These are phyloP conservation scores for Sorex araneus DNA, from an alignment of 2,113 vertebrate genomes.

Conservation along the genomic window DNA sequence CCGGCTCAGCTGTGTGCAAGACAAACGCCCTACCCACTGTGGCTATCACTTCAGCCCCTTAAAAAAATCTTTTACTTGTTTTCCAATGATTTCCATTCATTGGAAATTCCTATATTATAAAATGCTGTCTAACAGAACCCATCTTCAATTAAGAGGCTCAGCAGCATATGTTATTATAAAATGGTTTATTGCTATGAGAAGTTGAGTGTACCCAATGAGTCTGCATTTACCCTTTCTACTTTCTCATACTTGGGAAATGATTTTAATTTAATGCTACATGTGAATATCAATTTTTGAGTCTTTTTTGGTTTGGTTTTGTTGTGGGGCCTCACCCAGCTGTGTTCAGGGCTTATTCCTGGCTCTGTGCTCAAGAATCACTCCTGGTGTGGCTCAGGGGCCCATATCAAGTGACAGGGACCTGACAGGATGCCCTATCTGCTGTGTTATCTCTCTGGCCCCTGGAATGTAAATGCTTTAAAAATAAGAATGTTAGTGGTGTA, in stretches of 20 bases:
- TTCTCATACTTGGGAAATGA: conserved; percentile 2
- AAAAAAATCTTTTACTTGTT: not conserved
- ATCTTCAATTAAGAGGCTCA: not conserved
- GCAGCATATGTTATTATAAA: not conserved
- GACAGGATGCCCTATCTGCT: too few relatives aligned
- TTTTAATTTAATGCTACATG: not conserved
- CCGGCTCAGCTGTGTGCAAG: too few relatives aligned
- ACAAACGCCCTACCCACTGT: too few relatives aligned
- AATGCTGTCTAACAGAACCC: not conserved
- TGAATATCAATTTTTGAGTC: not conserved
- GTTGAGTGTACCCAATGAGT: not conserved
- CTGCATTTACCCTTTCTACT: not conserved
- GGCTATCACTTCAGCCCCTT: not conserved
- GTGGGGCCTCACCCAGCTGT: too few relatives aligned
- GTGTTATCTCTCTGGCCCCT: too few relatives aligned
- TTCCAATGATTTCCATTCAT: not conserved
- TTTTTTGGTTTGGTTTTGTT: too few relatives aligned
- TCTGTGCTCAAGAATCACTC: too few relatives aligned
- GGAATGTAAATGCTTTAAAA: too few relatives aligned
- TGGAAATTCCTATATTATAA: not conserved
- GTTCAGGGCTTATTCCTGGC: too few relatives aligned
- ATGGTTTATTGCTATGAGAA: not conserved
- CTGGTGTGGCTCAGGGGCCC: too few relatives aligned
- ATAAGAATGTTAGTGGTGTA: not conserved
- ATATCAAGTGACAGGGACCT: too few relatives aligned